phyloP scores from a whole-genome alignment of 2,797 vertebrate genomes.

The Pangasius larnaudii region DNA sequence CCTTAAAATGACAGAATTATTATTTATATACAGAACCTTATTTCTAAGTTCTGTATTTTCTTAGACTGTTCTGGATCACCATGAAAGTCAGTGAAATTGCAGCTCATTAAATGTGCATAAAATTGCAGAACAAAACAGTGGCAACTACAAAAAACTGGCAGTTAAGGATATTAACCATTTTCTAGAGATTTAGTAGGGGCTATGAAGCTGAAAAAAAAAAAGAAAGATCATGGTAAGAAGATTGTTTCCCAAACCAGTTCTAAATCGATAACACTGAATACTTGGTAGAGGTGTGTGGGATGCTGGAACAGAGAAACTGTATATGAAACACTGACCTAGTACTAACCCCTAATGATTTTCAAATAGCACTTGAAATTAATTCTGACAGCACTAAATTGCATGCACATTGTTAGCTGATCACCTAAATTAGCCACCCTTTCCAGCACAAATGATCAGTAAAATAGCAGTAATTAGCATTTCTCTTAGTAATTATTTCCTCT shows the following conservation, averaged over 20 bases:
- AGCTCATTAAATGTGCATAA: neutral
- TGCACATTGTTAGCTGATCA: neutral
- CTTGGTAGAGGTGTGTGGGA: neutral
- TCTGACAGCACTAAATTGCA: neutral
- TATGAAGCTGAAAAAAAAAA: neutral
- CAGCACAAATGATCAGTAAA: neutral
- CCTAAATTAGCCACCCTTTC: neutral
- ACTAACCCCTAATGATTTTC: neutral
- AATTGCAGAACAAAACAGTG: neutral
- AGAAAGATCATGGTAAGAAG: neutral
- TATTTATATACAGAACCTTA: neutral
- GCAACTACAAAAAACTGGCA: neutral
- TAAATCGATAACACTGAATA: neutral
- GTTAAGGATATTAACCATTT: neutral
- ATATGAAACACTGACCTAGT: neutral
- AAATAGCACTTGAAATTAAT: neutral
- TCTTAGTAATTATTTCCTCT: constrained; percentile 10
- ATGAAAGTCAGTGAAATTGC: neutral
- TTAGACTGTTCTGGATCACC: neutral
- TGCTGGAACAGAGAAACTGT: neutral
- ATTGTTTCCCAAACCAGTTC: neutral
- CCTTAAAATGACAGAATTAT: neutral
- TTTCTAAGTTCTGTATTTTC: neutral
- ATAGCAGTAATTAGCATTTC: neutral
- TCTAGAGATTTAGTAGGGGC: neutral